Percentiles rank a stretch among this genome's conserved stretches.
These are phyloP conservation scores for Porites rus DNA, from an alignment of 92 coral and sea anemone genomes.

Conservation along the genomic window DNA sequence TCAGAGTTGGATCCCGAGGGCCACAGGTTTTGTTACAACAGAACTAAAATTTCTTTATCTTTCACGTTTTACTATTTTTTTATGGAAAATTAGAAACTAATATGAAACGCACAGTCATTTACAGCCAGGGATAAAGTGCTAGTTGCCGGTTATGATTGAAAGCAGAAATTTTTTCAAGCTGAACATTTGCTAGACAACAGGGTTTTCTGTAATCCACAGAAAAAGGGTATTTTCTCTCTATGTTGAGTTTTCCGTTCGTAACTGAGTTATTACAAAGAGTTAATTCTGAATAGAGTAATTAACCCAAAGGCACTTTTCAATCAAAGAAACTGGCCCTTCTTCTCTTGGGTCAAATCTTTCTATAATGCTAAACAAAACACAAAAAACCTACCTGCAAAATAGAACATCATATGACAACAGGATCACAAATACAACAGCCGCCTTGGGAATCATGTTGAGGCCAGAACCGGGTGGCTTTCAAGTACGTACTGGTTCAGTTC, in stretches of 20 bases:
- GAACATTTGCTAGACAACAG: not conserved
- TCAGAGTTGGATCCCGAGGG: not conserved
- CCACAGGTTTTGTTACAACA: not conserved
- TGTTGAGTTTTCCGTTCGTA: not conserved
- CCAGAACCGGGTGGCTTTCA: too few species aligned
- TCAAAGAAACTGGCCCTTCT: not conserved
- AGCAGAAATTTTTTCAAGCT: too few species aligned
- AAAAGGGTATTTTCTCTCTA: not conserved
- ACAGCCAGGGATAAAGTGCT: too few species aligned
- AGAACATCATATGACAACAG: conserved; percentile 11
- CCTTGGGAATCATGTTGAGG: not conserved
- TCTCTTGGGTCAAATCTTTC: too few species aligned
- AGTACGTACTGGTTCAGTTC: not conserved
- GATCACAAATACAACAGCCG: conserved; percentile 2
- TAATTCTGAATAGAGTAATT: too few species aligned
- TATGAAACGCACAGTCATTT: too few species aligned
- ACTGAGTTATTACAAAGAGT: not conserved
- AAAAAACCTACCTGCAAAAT: conserved; percentile 8
- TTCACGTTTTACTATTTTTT: too few species aligned
- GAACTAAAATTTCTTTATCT: not conserved
- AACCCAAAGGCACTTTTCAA: not conserved
- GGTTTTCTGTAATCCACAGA: not conserved
- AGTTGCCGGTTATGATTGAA: too few species aligned
- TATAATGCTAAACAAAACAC: not conserved
- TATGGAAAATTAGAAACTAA: not conserved